A percentile compares a stretch with the other conserved stretches of the same genome.
Conservation (phyloP, 2,113 vertebrate genomes). For the Percopsis transmontana region DNA sequence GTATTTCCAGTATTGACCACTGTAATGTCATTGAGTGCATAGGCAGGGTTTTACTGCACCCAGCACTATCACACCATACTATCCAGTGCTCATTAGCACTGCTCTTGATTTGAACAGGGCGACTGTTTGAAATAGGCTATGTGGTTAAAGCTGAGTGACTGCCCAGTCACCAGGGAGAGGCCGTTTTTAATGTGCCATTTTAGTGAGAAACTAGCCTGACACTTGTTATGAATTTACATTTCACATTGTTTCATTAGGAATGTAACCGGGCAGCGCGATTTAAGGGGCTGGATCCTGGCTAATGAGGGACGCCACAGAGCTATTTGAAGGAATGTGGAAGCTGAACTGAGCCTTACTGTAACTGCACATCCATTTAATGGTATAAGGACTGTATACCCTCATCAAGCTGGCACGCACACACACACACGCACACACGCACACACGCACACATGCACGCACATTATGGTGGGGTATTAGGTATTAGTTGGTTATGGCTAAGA, state of each 20-base stretch:
- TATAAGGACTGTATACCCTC: neutral
- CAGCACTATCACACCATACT: slow-evolving; percentile 5
- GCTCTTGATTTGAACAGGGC: slow-evolving; percentile 34
- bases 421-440: neutral
- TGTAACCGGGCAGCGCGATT: neutral
- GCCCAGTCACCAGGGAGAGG: slow-evolving; percentile 13
- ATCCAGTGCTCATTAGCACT: slow-evolving; percentile 46
- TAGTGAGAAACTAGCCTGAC: neutral
- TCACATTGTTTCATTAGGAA: neutral
- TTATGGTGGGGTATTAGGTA: neutral
- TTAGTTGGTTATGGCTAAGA: neutral
- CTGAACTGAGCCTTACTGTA: neutral
- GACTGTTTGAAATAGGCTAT: neutral
- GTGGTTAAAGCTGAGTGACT: slow-evolving; percentile 6
- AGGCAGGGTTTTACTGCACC: neutral
- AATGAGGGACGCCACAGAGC: neutral
- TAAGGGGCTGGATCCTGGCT: neutral
- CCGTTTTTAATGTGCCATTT: slow-evolving; percentile 24
- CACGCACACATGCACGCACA: neutral
- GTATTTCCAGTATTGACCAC: neutral
- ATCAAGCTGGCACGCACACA: neutral
- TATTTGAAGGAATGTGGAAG: slow-evolving; percentile 1
- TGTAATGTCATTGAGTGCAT: neutral
- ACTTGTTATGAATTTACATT: neutral
- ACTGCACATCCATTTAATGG: neutral